Conservation (phyloP, 1,140 invertebrate genomes). For the Aphaenogaster rudis region DNA sequence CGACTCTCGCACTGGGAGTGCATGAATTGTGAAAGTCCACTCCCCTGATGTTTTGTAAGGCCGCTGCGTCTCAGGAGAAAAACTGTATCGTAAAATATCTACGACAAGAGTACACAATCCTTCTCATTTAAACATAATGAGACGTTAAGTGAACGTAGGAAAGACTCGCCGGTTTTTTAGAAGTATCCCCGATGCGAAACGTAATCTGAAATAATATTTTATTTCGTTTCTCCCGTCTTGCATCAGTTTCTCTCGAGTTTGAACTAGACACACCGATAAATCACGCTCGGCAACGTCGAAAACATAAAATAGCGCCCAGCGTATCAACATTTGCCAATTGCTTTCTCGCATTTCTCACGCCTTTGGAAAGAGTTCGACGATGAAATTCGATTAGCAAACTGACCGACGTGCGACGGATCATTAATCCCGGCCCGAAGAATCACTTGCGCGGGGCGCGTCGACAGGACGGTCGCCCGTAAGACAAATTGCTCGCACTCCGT, state of each 20-base stretch:
- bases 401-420: constrained; percentile 50
- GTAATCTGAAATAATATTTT: constrained; percentile 7
- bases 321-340: constrained; percentile 8
- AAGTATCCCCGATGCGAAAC: not conserved
- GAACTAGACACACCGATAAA: constrained; percentile 7
- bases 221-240: not conserved
- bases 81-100: not conserved
- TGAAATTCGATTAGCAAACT: constrained; percentile 59
- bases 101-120: not conserved
- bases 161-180: not conserved
- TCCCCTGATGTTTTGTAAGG: not conserved
- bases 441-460: constrained; percentile 37
- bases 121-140: not conserved
- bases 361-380: constrained; percentile 23
- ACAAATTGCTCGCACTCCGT: constrained; percentile 50
- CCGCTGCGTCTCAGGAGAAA: not conserved
- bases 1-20: not conserved
- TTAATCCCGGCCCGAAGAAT: constrained; percentile 41
- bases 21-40: not conserved
- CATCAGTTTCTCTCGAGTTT: not conserved
- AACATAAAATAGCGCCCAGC: constrained; percentile 25
- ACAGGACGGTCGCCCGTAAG: constrained; percentile 55
- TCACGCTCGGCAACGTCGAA: not conserved
- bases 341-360: not conserved
- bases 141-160: not conserved